phyloP scores from a whole-genome alignment of 2,113 vertebrate genomes.

The Carassius gibelio region DNA sequence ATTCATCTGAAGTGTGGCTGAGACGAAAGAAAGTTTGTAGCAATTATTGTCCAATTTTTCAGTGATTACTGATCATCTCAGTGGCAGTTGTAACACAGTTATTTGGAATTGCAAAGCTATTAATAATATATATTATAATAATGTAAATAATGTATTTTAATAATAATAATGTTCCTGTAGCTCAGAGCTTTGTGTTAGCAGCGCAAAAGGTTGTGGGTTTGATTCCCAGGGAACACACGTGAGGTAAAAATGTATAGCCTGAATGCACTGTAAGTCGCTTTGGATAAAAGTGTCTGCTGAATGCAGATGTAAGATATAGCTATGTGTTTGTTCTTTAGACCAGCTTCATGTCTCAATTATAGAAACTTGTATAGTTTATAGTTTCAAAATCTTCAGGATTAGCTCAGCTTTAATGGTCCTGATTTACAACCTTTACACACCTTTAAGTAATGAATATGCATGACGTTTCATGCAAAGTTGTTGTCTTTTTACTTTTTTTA shows the following conservation, averaged over 20 bases:
- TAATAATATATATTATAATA: neutral
- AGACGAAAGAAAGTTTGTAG: neutral
- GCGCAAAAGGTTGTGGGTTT: too few relatives aligned
- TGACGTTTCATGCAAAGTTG: neutral
- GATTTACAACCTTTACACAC: neutral
- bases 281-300: too few relatives aligned
- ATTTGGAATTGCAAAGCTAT: neutral
- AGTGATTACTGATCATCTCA: too few relatives aligned
- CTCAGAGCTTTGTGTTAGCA: too few relatives aligned
- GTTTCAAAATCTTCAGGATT: neutral
- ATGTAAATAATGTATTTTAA: too few relatives aligned
- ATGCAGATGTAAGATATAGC: neutral
- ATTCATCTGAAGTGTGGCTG: neutral
- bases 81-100: neutral
- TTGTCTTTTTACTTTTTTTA: too few relatives aligned
- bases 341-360: neutral
- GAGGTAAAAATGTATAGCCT: too few relatives aligned
- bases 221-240: too few relatives aligned
- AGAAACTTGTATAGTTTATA: neutral
- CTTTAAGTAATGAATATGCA: neutral
- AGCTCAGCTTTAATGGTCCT: neutral
- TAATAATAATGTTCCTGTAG: too few relatives aligned
- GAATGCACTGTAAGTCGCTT: too few relatives aligned
- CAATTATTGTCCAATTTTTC: neutral
- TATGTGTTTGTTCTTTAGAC: neutral